A percentile compares a stretch with the other conserved stretches of the same genome.
phyloP scores from a whole-genome alignment of 2,888 invertebrate genomes.

The Andrena bucephala region DNA sequence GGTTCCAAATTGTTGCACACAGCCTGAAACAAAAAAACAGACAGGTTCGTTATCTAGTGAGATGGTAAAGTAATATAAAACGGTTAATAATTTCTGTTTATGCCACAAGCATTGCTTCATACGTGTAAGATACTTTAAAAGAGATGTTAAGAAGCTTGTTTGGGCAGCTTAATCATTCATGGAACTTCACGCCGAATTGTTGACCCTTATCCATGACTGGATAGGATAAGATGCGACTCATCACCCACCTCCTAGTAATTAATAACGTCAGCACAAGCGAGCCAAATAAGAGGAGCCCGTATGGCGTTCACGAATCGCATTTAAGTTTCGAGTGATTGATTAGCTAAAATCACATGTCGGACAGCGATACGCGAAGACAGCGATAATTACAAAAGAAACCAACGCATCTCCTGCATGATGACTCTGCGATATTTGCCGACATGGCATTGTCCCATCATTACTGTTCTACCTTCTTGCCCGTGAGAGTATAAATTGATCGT shows the following conservation, averaged over 20 bases:
- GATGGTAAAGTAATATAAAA: background rate
- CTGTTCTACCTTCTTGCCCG: background rate
- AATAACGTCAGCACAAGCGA: conserved; percentile 71
- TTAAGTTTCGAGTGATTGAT: conserved; percentile 74
- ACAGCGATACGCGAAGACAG: conserved; percentile 70
- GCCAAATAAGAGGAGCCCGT: conserved; percentile 56
- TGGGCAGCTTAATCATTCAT: conserved; percentile 46
- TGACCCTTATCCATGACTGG: conserved; percentile 9
- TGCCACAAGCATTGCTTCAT: too few relatives aligned
- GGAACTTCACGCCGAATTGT: conserved; percentile 19
- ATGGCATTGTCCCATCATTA: background rate
- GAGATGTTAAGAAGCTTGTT: conserved; percentile 43
- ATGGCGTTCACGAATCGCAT: conserved; percentile 64
- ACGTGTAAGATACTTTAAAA: background rate
- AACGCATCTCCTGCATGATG: conserved; percentile 39
- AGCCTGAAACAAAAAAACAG: conserved; percentile 77
- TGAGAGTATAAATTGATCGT: background rate
- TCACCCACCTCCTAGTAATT: conserved; percentile 70
- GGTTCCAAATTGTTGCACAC: conserved; percentile 68
- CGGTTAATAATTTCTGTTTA: background rate
- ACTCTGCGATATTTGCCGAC: conserved; percentile 21
- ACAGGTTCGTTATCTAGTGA: conserved; percentile 3
- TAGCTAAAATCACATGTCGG: conserved; percentile 60
- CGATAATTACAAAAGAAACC: conserved; percentile 36
- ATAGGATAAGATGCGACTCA: conserved; percentile 67